Evolutionary conservation across 2,113 vertebrate genomes (phyloP).

Genomic region (Rhabdomys dilectus): DNA sequence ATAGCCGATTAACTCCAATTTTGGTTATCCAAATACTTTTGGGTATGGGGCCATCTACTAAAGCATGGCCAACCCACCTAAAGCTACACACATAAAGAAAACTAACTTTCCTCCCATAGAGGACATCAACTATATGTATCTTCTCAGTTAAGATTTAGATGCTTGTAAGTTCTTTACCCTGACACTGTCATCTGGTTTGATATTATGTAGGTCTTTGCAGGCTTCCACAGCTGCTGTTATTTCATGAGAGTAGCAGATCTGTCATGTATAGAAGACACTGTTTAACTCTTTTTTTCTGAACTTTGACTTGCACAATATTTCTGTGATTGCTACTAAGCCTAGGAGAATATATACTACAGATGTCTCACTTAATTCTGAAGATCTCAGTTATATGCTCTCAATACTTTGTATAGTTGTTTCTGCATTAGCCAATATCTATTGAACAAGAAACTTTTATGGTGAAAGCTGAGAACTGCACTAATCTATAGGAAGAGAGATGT

Average conservation of each 20-base stretch:
- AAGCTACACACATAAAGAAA: neutral
- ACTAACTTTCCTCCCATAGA: neutral
- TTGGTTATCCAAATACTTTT: neutral
- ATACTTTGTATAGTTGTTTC: neutral
- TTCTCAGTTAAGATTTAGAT: neutral
- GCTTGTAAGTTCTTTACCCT: neutral
- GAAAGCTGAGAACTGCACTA: neutral
- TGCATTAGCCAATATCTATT: neutral
- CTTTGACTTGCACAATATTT: neutral
- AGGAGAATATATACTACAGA: neutral
- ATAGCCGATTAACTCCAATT: neutral
- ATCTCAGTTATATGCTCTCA: neutral
- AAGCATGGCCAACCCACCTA: neutral
- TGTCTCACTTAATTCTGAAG: neutral
- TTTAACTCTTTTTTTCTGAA: neutral
- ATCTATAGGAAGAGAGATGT: neutral
- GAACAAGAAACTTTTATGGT: neutral
- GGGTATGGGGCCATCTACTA: neutral
- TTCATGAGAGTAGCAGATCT: neutral
- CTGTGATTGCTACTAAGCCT: neutral
- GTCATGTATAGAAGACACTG: too few species aligned
- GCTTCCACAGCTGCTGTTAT: neutral
- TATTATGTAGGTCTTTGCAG: neutral
- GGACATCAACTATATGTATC: neutral
- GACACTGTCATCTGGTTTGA: neutral